Conservation (phyloP, 2,888 invertebrate species). For the Scelioninae gen. 1 region DNA sequence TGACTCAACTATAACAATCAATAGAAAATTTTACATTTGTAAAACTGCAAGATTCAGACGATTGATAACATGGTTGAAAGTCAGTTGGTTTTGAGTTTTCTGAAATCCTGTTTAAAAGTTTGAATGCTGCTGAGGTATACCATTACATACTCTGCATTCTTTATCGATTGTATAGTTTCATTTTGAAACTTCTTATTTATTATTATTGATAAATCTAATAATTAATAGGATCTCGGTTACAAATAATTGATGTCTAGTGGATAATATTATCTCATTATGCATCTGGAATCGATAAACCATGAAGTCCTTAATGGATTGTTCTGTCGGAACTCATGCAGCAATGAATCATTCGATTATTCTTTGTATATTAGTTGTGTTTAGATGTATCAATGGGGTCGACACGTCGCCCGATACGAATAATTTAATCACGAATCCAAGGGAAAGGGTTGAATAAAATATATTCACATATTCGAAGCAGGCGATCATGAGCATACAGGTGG, state of each 20-base stretch:
- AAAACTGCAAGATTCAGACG: too few species aligned
- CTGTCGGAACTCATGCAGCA: not conserved
- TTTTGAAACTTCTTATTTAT: not conserved
- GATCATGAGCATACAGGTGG: constrained; percentile 78
- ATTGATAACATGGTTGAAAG: not conserved
- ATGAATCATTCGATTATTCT: not conserved
- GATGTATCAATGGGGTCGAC: constrained; percentile 19
- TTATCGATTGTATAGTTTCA: too few species aligned
- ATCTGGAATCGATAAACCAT: constrained; percentile 19
- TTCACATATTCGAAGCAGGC: constrained; percentile 84
- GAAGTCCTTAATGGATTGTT: not conserved
- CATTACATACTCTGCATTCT: not conserved
- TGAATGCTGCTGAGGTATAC: constrained; percentile 11
- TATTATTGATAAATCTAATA: not conserved
- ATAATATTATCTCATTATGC: constrained; percentile 1
- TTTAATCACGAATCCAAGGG: constrained; percentile 81
- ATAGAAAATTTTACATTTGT: too few species aligned
- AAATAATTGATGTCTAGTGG: too few species aligned
- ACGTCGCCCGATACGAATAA: constrained; percentile 76
- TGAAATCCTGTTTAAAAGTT: constrained; percentile 31
- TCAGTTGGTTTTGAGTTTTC: constrained; percentile 12
- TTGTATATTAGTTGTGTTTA: constrained; percentile 45
- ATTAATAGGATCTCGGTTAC: too few species aligned
- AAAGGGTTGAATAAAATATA: constrained; percentile 85
- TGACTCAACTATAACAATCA: too few species aligned